Base-by-base conservation (phyloP, 2,797 vertebrate species). In the Manis javanica region DNA sequence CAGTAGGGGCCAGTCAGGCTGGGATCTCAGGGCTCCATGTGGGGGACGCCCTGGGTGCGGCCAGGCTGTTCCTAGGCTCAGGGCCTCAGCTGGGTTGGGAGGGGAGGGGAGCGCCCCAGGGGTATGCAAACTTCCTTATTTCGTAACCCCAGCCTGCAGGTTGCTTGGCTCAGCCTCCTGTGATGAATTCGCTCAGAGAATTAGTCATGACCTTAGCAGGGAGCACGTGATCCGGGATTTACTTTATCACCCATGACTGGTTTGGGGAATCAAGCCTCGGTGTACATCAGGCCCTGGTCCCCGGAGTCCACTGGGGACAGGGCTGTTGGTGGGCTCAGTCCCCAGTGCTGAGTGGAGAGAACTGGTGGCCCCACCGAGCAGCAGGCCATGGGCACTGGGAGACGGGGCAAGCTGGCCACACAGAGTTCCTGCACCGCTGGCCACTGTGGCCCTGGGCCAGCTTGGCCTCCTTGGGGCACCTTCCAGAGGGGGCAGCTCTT, bases 161-260 rank as follows among this genome's bases (percentile, higher is more conserved):
- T 0, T 8, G 7, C 75, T 96, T 57, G 61, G 95, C 97, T 97
- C 90, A 87, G 92, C 78, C 4, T 86, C 96, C 87, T 31, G 75
- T 87, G 96, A 92, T 95, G 97, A 95, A 95, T 97, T 97, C 97
- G 96, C 96, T 74, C 0, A 0, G 96, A 63, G 96, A 97, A 75
- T 23, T 69, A 84, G 79, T 59, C 61, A 0, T 10, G 93, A 95
- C 94, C 92, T 96, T 3, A 13, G 93, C 71, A 95, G 91, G 96
- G 96, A 95, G 95, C 96, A 94, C 31, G 14, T 8, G 42, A 72
- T 95, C 97, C 84, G 87, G 96, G 85, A 96, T 93, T 90, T 46
- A 3, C 34, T 13, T 23, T 7, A 24, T 34, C 15, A 7, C 5
- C 37, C 46, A 61, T 23, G 1, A 0, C 66, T 5, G 4, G 59